Evolutionary conservation across 2,888 invertebrate species (phyloP), one percentile per base, ranked within the genome.

Genomic region (Graphium colonna): DNA sequence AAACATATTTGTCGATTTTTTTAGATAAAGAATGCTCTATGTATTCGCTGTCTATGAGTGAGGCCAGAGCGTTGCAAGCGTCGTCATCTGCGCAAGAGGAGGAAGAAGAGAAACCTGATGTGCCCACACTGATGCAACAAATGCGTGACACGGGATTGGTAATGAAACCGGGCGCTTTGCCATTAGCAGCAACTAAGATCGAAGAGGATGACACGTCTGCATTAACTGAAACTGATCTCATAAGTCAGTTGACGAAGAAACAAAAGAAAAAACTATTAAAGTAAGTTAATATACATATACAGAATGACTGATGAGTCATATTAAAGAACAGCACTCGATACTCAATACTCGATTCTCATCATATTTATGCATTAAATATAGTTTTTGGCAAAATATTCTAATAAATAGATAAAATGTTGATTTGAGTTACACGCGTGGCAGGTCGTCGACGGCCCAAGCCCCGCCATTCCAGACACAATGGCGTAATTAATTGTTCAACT

Each of bases 21-120:
- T 63, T 85, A 90, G 98, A 98, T 77, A 96, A 97, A 69, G 98
- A 99, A 85, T 99, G 99, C 82, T 96, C 98, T 3, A 93, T 99
- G 91, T 99, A 94, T 80, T 94, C 94, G 74, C 92, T 93, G 68
- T 95, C 93, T 28, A 96, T 94, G 94, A 95, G 95, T 73, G 95
- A 95, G 62, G 95, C 95, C 1, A 91, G 95, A 60, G 94, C 95
- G 39, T 75, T 93, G 12, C 94, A 94, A 73, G 92, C 94, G 38
- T 65, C 68, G 28, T 86, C 92, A 56, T 91, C 93, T 58, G 93
- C 94, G 63, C 95, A 95, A 65, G 95, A 95, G 78, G 96, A 90
- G 53, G 82, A 89, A 57, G 85, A 91, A 58, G 92, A 92, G 60
- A 89, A 92, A 50, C 86, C 85, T 3, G 90, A 91, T 62, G 92